A percentile compares a stretch with the other conserved stretches of the same genome.
phyloP scores from a whole-genome alignment of 2,113 vertebrate genomes.

The Zeus faber region DNA sequence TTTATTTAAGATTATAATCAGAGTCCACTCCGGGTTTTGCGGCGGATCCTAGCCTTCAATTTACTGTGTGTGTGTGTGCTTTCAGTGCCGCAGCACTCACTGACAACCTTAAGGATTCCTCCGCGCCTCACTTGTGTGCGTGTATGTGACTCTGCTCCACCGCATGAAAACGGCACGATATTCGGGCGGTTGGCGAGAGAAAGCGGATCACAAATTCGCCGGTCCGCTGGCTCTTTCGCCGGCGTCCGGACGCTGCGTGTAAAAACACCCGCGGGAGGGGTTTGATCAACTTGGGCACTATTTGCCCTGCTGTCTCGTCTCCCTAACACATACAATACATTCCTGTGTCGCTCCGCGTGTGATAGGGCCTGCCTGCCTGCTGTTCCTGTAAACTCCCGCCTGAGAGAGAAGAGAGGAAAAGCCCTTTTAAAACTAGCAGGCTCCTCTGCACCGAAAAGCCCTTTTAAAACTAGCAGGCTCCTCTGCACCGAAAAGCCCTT shows the following conservation, averaged over 20 bases:
- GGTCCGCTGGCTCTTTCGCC: constrained; percentile 18
- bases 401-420: constrained; percentile 61
- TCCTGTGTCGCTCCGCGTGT: constrained; percentile 79
- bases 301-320: constrained; percentile 73
- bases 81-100: constrained; percentile 70
- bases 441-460: constrained; percentile 30
- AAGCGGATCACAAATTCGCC: constrained; percentile 17
- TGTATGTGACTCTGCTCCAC: constrained; percentile 71
- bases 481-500: too few relatives aligned
- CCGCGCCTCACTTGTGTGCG: constrained; percentile 73
- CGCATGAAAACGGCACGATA: constrained; percentile 37
- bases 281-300: constrained; percentile 75
- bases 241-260: constrained; percentile 1
- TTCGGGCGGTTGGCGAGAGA: not conserved
- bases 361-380: constrained; percentile 78
- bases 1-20: constrained; percentile 42
- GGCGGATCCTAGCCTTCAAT: constrained; percentile 67
- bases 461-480: too few relatives aligned
- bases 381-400: constrained; percentile 85
- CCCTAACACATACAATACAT: constrained; percentile 82
- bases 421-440: constrained; percentile 55
- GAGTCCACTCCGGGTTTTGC: constrained; percentile 69
- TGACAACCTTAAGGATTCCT: constrained; percentile 74
- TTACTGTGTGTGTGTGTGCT: constrained; percentile 82
- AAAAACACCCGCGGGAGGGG: not conserved